phyloP scores from a whole-genome alignment of 2,888 invertebrate species.

The Brachycybe producta region DNA sequence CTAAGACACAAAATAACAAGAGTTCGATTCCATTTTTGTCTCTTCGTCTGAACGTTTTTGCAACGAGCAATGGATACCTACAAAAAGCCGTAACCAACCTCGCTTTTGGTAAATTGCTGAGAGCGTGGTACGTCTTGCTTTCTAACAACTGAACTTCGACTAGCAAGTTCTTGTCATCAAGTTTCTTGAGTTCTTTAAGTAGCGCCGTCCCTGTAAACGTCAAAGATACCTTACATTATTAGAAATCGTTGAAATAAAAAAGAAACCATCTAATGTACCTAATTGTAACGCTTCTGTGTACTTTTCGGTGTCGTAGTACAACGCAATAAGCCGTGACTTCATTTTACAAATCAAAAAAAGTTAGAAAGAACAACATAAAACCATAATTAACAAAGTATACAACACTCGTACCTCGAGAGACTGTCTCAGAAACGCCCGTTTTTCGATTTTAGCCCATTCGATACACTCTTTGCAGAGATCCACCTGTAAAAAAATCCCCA shows the following conservation, averaged over 20 bases:
- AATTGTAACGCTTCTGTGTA: constrained; percentile 71
- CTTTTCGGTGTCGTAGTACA: constrained; percentile 86
- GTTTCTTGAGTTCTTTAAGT: constrained; percentile 88
- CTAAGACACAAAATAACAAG: no score
- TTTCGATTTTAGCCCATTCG: constrained; percentile 97
- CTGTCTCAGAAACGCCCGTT: constrained; percentile 91
- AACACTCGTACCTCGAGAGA: constrained; percentile 55
- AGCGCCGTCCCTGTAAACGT: constrained; percentile 49
- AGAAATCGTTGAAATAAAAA: background rate
- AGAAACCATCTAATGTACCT: constrained; percentile 37
- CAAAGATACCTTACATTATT: background rate
- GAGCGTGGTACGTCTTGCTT: constrained; percentile 95
- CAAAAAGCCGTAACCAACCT: constrained; percentile 27
- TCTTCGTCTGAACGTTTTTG: no score
- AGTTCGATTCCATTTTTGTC: no score
- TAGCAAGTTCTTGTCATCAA: constrained; percentile 96
- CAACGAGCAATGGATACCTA: no score
- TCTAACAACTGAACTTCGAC: constrained; percentile 97
- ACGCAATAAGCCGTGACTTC: constrained; percentile 75
- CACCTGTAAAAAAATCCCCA: constrained; percentile 30
- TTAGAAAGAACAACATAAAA: background rate
- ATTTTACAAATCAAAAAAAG: background rate
- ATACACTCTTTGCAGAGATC: constrained; percentile 71
- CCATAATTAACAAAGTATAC: background rate
- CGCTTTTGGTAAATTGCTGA: constrained; percentile 91